Evolutionary conservation across 2,888 invertebrate species (phyloP), one percentile per base, ranked within the genome.

Genomic region (Dicyrtoma fusca): DNA sequence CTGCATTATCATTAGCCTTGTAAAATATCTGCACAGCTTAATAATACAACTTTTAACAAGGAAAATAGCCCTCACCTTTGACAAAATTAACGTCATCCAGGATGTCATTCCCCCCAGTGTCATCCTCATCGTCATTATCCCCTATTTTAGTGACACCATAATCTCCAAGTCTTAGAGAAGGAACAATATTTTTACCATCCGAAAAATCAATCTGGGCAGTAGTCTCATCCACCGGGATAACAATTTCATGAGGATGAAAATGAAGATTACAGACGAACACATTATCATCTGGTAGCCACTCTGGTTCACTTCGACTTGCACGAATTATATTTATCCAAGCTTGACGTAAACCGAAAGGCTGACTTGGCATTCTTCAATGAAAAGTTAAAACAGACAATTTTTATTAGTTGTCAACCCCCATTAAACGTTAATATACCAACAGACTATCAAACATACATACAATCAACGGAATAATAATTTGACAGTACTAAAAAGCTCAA

Each of bases 271-370:
- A 65, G 6, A 65, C 65, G 34, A 34, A 34, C 2, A 49, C 51
- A 47, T 5, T 23, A 13, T 65, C 51, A 3, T 8, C 51, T 2
- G 65, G 65, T 19, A 45, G n/a, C 65, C 65, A 65, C 23, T 65
- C 65, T 13, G 51, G 49, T 21, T 65, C 65, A 14, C 13, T 21
- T 25, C 51, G 19, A 51, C 65, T 65, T 1, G 21, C 51, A 11
- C 65, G 17, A 14, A 65, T 65, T 13, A 65, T 49, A 47, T 65
- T 13, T 4, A 65, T 25, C 65, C 65, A 65, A 1, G n/a, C 47
- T 51, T 65, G 65, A 4, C 65, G 10, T 11, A 65, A 25, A 11
- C 65, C 65, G 6, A 65, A 65, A 10, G 45, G 45, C n/a, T 23
- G 14, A 3, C 10, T 49, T 17, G 65, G 65, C 17, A 65, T 21